Evolutionary conservation across 2,113 vertebrate genomes (phyloP), one percentile per base, ranked within the genome.

Genomic region (Colaptes auratus): DNA sequence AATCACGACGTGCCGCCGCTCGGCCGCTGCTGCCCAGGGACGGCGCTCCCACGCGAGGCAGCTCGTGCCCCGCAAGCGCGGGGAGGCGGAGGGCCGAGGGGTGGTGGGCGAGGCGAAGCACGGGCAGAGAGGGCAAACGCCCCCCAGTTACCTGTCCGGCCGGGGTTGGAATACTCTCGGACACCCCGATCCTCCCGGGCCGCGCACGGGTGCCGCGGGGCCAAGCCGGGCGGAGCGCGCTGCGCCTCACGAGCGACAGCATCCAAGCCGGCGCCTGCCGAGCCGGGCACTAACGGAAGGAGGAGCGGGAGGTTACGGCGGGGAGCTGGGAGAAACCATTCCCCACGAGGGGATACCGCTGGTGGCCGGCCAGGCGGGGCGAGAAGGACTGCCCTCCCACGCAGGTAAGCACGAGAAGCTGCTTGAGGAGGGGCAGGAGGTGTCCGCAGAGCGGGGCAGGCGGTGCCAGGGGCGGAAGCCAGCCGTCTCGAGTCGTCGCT

Each of bases 1-100:
- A 96, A 95, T 96, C 96, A 95, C 88, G 19, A 14, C 39, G 60
- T 67, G 63, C 30, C 27, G 61, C 77, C 60, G 20, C 70, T 39
- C 70, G 53, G 12, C 36, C 42, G 52, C 35, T 35, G 42, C 24
- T 31, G n/a, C 50, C 30, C 53, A 7, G 27, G 33, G 46, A 27
- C 24, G 42, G n/a, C 70, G 42, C 46, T 50, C 15, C 72, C 77
- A 70, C 35, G 46, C 56, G 14, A 44, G 28, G 78, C 88, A 39
- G 86, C 70, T 9, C 3, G 55, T 28, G 10, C 44, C 27, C 82
- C 33, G 55, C 46, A 7, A 15, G 27, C 28, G 7, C 31, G 12
- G 10, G 44, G 30, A 28, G 24, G 33, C 63, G 33, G 18, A 12
- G 58, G 21, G 76, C 15, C 31, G 50, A 39, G 56, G 23, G 19